Conservation (phyloP, 2,113 vertebrate species). For the Caracal caracal region DNA sequence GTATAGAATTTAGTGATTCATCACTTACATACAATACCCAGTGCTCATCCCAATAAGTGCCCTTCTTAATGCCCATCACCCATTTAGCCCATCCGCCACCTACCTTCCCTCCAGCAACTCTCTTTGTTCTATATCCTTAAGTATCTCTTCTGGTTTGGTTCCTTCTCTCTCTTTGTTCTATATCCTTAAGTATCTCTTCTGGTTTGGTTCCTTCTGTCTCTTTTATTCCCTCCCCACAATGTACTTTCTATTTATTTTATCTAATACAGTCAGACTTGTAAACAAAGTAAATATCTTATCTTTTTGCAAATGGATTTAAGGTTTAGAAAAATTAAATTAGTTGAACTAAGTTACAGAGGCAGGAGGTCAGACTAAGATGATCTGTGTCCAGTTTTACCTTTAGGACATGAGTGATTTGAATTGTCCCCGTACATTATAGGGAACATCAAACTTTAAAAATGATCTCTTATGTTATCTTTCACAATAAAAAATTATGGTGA, state of each 20-base stretch:
- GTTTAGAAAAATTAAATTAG: conserved; percentile 5
- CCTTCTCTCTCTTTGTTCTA: no score
- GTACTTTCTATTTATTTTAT: neutral
- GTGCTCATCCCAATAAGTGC: no score
- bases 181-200: no score
- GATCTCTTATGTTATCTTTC: neutral
- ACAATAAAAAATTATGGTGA: neutral
- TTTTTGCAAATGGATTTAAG: neutral
- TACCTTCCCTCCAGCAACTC: no score
- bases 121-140: no score
- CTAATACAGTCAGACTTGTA: neutral
- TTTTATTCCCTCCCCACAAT: neutral
- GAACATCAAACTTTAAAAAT: neutral
- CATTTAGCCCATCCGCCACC: no score
- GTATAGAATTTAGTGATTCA: no score
- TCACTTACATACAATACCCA: no score
- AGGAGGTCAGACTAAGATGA: neutral
- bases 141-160: no score
- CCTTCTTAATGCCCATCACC: no score
- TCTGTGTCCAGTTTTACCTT: neutral
- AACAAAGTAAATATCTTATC: neutral
- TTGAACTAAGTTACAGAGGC: neutral
- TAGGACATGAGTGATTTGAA: neutral
- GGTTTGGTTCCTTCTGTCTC: no score
- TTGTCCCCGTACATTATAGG: neutral